These are phyloP conservation scores for Poeciliopsis turneri DNA, from an alignment of 2,797 vertebrate species.

Conservation along the genomic window DNA sequence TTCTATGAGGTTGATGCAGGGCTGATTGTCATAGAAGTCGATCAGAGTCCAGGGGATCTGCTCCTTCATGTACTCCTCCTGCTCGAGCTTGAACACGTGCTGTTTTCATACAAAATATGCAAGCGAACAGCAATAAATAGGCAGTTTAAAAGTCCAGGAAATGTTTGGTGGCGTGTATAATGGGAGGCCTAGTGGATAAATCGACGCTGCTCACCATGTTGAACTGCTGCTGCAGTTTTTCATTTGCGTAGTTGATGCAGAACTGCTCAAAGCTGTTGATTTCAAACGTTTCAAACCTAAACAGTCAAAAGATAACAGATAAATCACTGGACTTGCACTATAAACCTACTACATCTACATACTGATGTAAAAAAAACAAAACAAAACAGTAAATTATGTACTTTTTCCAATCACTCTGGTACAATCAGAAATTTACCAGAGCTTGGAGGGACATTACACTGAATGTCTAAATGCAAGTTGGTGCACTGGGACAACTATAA, in stretches of 20 bases:
- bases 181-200: not conserved
- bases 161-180: not conserved
- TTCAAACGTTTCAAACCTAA: conserved; percentile 98
- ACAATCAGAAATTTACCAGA: not conserved
- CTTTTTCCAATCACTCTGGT: not conserved
- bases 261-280: conserved; percentile 99
- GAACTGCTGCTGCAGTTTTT: conserved; percentile 99
- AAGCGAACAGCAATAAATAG: conserved; percentile 9
- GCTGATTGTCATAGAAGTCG: conserved; percentile 99
- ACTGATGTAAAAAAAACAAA: not conserved
- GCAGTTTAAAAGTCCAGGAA: not conserved
- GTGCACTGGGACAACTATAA: not conserved
- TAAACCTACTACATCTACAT: not conserved
- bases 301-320: conserved; percentile 31
- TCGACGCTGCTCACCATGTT: conserved; percentile 90
- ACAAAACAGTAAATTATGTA: not conserved
- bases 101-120: conserved; percentile 56
- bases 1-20: conserved; percentile 99
- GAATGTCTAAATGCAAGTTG: not conserved
- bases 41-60: conserved; percentile 99
- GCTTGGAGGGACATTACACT: not conserved
- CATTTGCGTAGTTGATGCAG: conserved; percentile 99
- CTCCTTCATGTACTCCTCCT: conserved; percentile 99
- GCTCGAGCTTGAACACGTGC: conserved; percentile 99
- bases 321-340: not conserved